Evolutionary conservation across 2,113 vertebrate species (phyloP).

Genomic region (Clarias magur): DNA sequence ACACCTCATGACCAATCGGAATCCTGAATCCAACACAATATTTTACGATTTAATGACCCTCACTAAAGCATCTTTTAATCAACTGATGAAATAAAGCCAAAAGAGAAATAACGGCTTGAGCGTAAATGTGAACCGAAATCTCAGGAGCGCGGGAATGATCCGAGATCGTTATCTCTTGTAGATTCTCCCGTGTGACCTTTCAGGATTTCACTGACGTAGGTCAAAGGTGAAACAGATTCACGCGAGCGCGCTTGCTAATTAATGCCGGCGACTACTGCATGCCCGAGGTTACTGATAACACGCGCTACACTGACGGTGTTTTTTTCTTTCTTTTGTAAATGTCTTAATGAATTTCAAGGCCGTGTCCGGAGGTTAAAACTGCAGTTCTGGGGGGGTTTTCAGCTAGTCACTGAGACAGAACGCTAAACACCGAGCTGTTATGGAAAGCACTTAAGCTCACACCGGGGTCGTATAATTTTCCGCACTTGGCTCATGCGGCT

Average conservation of each 20-base stretch:
- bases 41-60: not conserved
- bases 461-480: constrained; percentile 2
- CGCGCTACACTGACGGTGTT: not conserved
- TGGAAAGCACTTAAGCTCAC: constrained; percentile 23
- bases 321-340: constrained; percentile 28
- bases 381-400: not conserved
- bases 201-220: not conserved
- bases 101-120: not conserved
- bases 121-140: not conserved
- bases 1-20: not conserved
- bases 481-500: constrained; percentile 12
- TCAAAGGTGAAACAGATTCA: constrained; percentile 38
- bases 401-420: not conserved
- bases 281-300: constrained; percentile 2
- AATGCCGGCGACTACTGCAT: constrained; percentile 30
- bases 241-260: constrained; percentile 43
- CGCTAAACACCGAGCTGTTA: not conserved
- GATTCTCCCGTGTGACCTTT: constrained; percentile 12
- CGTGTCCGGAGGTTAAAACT: constrained; percentile 18
- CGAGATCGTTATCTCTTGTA: not conserved
- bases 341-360: not conserved
- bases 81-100: constrained; percentile 10
- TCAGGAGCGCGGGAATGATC: not conserved
- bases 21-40: not conserved
- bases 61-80: not conserved